These are phyloP conservation scores for Styela clava DNA, from an alignment of 23 tunicate genomes.

Conservation along the genomic window DNA sequence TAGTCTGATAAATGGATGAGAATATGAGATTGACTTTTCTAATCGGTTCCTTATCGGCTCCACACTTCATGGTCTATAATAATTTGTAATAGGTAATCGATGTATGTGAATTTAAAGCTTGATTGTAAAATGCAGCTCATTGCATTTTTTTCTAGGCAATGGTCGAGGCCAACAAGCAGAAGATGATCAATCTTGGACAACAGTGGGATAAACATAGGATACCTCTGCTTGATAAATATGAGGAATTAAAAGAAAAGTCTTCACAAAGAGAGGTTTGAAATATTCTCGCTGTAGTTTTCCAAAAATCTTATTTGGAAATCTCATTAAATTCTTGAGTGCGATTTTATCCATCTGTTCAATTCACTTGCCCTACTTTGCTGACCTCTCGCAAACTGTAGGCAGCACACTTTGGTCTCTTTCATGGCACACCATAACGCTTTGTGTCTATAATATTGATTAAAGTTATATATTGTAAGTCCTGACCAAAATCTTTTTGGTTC, in stretches of 20 bases:
- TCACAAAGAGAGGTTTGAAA: constrained; percentile 44
- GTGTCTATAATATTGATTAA: no score
- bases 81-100: no score
- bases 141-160: constrained; percentile 22
- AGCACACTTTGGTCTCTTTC: no score
- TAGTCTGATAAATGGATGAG: no score
- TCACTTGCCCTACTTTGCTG: no score
- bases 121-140: no score
- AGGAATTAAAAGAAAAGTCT: constrained; percentile 34
- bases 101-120: no score
- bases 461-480: no score
- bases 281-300: background rate
- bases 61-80: no score
- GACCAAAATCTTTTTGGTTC: background rate
- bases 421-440: no score
- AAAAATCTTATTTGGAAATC: background rate
- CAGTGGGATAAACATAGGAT: constrained; percentile 78
- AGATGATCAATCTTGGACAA: constrained; percentile 45
- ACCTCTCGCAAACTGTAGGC: background rate
- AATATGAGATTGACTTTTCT: no score
- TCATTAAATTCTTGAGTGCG: background rate
- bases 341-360: background rate
- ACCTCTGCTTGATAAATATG: constrained; percentile 50
- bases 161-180: constrained; percentile 45
- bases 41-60: no score